Evolutionary conservation across 2,888 invertebrate species (phyloP).

Genomic region (Sesia apiformis): DNA sequence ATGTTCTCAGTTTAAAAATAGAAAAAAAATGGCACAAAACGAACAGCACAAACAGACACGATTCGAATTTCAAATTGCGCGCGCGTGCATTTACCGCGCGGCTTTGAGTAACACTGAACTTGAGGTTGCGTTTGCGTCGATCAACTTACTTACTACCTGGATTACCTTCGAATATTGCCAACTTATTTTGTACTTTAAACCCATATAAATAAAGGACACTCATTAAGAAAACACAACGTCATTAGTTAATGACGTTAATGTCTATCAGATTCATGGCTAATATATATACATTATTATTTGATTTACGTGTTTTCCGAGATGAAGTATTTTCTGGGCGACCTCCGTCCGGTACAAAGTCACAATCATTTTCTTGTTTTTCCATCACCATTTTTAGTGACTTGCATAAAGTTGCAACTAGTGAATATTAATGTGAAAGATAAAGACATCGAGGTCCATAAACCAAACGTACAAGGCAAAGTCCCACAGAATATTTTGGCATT

Average conservation of each 20-base stretch:
- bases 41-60: slow-evolving; percentile 24
- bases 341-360: background rate
- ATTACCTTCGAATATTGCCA: slow-evolving; percentile 29
- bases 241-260: background rate
- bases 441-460: no score
- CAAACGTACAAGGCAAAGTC: no score
- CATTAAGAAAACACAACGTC: background rate
- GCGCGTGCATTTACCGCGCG: slow-evolving; percentile 31
- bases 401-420: no score
- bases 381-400: no score
- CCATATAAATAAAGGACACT: background rate
- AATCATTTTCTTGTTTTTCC: background rate
- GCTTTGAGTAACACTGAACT: slow-evolving; percentile 58
- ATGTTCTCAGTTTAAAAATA: slow-evolving; percentile 9
- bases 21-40: slow-evolving; percentile 7
- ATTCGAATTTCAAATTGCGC: slow-evolving; percentile 21
- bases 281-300: background rate
- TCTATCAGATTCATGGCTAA: background rate
- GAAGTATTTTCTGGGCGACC: background rate
- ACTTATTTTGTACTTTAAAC: background rate
- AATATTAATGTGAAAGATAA: no score
- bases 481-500: no score
- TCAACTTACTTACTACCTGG: slow-evolving; percentile 16
- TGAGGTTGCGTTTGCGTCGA: slow-evolving; percentile 39
- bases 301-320: background rate